Conservation (phyloP, 1,140 invertebrate species). For the Odontomachus brunneus region DNA sequence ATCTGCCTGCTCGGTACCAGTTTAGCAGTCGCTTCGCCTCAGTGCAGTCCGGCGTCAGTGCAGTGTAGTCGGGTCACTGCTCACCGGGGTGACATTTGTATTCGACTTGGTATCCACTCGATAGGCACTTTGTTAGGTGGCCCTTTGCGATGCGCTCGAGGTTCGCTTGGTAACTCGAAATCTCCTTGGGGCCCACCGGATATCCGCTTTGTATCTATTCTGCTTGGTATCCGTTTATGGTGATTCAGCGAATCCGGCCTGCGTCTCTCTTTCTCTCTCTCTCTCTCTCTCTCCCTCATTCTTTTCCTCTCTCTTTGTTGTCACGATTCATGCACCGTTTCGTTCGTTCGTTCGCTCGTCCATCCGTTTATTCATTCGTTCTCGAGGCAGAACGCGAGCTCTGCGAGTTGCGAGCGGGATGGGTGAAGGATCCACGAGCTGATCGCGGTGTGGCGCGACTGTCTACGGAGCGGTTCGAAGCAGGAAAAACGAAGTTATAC, state of each 20-base stretch:
- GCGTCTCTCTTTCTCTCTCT: background rate
- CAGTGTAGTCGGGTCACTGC: background rate
- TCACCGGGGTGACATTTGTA: background rate
- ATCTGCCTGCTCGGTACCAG: background rate
- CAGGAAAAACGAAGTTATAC: background rate
- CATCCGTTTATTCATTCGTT: slow-evolving; percentile 11
- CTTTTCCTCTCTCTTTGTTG: slow-evolving; percentile 19
- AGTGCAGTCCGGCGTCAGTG: background rate
- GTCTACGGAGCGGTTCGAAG: background rate
- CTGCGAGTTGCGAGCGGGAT: slow-evolving; percentile 9
- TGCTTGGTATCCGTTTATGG: slow-evolving; percentile 18
- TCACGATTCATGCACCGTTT: slow-evolving; percentile 37
- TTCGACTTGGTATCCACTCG: slow-evolving; percentile 12
- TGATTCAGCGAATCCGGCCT: slow-evolving; percentile 40
- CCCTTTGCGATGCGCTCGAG: slow-evolving; percentile 4
- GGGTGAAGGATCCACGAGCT: slow-evolving; percentile 22
- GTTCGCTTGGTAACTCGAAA: slow-evolving; percentile 42
- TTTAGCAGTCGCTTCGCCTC: background rate
- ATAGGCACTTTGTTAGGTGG: background rate
- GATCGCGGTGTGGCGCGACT: slow-evolving; percentile 29
- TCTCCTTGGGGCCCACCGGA: slow-evolving; percentile 44
- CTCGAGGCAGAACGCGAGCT: slow-evolving; percentile 33
- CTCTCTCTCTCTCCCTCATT: background rate
- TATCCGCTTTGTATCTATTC: slow-evolving; percentile 55
- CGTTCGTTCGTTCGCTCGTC: background rate